Percentiles rank a stretch among this genome's conserved stretches.
Conservation (phyloP, 2,113 vertebrate genomes). For the Oryzias woworae region DNA sequence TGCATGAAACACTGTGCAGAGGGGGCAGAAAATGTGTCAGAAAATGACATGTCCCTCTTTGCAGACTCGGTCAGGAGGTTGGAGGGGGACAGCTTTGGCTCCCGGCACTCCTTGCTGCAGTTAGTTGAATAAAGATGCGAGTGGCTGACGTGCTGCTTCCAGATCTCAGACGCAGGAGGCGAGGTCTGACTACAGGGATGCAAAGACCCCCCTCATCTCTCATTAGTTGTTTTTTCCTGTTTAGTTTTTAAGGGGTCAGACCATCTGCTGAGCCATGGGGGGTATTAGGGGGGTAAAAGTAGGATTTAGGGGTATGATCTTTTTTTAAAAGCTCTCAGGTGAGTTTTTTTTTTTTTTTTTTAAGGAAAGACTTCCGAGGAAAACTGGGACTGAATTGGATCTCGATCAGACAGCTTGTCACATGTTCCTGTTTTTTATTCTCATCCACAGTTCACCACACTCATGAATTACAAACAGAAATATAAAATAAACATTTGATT, state of each 20-base stretch:
- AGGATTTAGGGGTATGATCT: conserved; percentile 60
- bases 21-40: conserved; percentile 15
- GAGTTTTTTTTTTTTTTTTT: conserved; percentile 11
- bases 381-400: too few relatives aligned
- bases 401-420: too few relatives aligned
- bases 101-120: not conserved
- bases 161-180: conserved; percentile 16
- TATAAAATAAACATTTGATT: too few relatives aligned
- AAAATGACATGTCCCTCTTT: not conserved
- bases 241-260: conserved; percentile 11
- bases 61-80: not conserved
- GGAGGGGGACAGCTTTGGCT: not conserved
- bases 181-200: conserved; percentile 42
- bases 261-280: conserved; percentile 76
- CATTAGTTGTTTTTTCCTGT: conserved; percentile 5
- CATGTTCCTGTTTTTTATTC: too few relatives aligned
- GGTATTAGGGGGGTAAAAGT: conserved; percentile 28
- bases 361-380: not conserved
- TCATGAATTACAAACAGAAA: too few relatives aligned
- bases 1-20: not conserved
- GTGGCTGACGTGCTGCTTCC: conserved; percentile 12
- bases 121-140: not conserved
- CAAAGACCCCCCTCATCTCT: not conserved
- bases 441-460: too few relatives aligned
- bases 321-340: conserved; percentile 34